Conservation (phyloP, 2,888 invertebrate species). For the Spialia ferax region DNA sequence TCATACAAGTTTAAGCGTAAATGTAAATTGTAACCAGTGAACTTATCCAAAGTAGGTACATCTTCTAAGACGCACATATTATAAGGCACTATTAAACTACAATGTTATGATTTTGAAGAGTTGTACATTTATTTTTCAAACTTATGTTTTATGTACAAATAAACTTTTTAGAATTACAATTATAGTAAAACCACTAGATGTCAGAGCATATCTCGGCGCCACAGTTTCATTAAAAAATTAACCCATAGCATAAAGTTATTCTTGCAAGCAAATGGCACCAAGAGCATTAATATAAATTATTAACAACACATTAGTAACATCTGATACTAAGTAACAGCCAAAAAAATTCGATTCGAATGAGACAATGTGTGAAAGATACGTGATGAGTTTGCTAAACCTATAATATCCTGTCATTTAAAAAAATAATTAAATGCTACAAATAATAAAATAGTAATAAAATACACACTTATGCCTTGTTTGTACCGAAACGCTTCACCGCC, state of each 20-base stretch:
- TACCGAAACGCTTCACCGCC: no score
- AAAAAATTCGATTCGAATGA: conserved; percentile 51
- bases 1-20: no score
- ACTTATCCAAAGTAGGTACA: background rate
- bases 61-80: no score
- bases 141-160: background rate
- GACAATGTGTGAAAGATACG: conserved; percentile 48
- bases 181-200: conserved; percentile 5
- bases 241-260: background rate
- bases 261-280: conserved; percentile 62
- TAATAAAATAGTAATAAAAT: conserved; percentile 3
- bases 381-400: conserved; percentile 48
- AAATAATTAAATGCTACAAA: conserved; percentile 64
- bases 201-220: background rate
- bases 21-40: background rate
- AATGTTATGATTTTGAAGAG: background rate
- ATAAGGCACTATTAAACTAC: background rate
- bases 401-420: conserved; percentile 43
- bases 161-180: background rate
- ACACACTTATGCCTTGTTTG: background rate
- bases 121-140: background rate
- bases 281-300: conserved; percentile 51
- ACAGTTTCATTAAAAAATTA: conserved; percentile 5
- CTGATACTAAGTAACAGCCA: conserved; percentile 69
- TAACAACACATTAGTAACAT: conserved; percentile 40